phyloP scores from a whole-genome alignment of 2,888 invertebrate genomes.

The Andrena marginata region DNA sequence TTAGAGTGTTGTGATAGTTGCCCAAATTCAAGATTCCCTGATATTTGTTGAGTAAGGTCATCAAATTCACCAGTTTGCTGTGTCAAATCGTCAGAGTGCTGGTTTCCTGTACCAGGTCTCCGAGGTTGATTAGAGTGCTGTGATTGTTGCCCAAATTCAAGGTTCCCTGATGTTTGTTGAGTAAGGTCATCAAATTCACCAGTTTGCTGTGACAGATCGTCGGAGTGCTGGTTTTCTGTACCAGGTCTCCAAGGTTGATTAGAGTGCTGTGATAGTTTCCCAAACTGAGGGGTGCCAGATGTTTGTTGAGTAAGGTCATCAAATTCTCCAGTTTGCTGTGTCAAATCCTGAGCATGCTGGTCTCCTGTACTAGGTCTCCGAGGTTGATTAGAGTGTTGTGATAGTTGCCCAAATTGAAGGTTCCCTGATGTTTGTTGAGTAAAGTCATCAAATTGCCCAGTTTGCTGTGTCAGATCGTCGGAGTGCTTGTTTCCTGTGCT shows the following conservation, averaged over 20 bases:
- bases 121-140: slow-evolving; percentile 28
- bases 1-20: slow-evolving; percentile 38
- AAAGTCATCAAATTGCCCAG: slow-evolving; percentile 56
- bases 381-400: slow-evolving; percentile 18
- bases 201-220: slow-evolving; percentile 51
- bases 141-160: slow-evolving; percentile 50
- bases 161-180: slow-evolving; percentile 4
- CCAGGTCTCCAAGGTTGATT: slow-evolving; percentile 27
- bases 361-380: slow-evolving; percentile 22
- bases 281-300: slow-evolving; percentile 53
- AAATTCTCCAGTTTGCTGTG: slow-evolving; percentile 28
- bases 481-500: slow-evolving; percentile 23
- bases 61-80: slow-evolving; percentile 58
- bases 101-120: slow-evolving; percentile 35
- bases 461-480: slow-evolving; percentile 60
- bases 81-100: slow-evolving; percentile 45
- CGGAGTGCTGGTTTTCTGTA: slow-evolving; percentile 16
- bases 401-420: slow-evolving; percentile 44
- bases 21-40: slow-evolving; percentile 63
- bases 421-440: slow-evolving; percentile 67
- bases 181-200: slow-evolving; percentile 49
- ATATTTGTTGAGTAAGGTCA: slow-evolving; percentile 67
- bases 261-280: slow-evolving; percentile 35
- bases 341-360: slow-evolving; percentile 35
- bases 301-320: slow-evolving; percentile 41